Conservation (phyloP, 1,140 invertebrate species). For the Coenobita brevimanus region DNA sequence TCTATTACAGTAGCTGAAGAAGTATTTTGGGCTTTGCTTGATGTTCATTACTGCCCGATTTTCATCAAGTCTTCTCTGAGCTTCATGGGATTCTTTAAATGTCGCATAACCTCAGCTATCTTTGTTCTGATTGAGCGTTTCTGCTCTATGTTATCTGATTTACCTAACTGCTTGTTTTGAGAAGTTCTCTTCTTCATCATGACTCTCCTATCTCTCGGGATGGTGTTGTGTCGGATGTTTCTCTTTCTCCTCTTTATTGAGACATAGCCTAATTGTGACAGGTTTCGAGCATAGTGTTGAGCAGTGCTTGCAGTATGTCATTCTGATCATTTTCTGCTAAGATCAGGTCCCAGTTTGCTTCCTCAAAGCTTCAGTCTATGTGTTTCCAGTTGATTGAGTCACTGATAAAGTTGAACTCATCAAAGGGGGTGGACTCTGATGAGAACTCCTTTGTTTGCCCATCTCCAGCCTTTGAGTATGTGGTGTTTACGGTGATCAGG, state of each 20-base stretch:
- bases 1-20: slow-evolving; percentile 22
- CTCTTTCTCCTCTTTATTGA: too few relatives aligned
- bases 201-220: too few relatives aligned
- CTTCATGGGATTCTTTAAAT: too few relatives aligned
- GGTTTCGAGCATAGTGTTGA: background rate
- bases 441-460: background rate
- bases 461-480: background rate
- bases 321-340: background rate
- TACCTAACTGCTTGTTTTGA: too few relatives aligned
- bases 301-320: background rate
- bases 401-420: background rate
- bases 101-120: too few relatives aligned
- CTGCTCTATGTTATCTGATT: too few relatives aligned
- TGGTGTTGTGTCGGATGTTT: too few relatives aligned
- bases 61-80: too few relatives aligned
- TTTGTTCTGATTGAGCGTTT: too few relatives aligned
- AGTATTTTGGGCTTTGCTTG: background rate
- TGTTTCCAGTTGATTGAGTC: background rate
- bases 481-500: slow-evolving; percentile 3
- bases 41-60: too few relatives aligned
- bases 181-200: too few relatives aligned
- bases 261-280: too few relatives aligned
- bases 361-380: background rate
- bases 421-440: background rate
- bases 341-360: background rate